Evolutionary conservation across 37 sponge, comb jelly and placozoan genomes (phyloP).

Genomic region (Spongia lamella): DNA sequence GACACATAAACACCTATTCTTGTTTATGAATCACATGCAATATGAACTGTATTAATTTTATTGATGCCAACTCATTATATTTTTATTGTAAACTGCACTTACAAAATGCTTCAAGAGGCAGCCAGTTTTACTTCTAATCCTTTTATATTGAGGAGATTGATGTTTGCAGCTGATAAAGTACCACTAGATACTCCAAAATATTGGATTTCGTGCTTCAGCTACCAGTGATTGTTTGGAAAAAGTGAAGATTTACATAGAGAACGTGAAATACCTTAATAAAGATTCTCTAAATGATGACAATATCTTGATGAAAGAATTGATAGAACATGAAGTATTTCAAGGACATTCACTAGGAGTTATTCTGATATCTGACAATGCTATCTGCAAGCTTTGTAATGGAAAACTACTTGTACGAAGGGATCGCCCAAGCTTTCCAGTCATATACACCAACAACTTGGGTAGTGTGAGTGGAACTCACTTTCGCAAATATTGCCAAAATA

Average conservation of each 20-base stretch:
- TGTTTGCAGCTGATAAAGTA: neutral
- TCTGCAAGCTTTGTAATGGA: neutral
- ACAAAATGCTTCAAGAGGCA: no score
- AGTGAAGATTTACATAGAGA: constrained; percentile 5
- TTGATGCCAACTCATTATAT: no score
- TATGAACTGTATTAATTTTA: no score
- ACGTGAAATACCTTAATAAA: constrained; percentile 2
- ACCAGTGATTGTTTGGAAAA: neutral
- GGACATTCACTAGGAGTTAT: neutral
- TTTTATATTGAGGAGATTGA: neutral
- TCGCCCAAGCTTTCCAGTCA: constrained; percentile 5
- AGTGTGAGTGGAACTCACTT: constrained; percentile 9
- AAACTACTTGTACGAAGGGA: neutral
- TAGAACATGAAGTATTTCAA: no score
- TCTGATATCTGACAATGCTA: neutral
- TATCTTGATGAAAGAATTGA: no score
- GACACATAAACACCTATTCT: no score
- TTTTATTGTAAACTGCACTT: no score
- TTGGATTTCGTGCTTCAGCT: neutral
- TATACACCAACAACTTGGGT: neutral
- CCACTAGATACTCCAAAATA: constrained; percentile 8
- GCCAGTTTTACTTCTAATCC: neutral
- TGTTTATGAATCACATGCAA: no score
- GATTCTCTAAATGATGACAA: neutral
- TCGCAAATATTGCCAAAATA: constrained; percentile 11